A percentile compares a stretch with the other conserved stretches of the same genome.
phyloP scores from a whole-genome alignment of 37 sponge, comb jelly and placozoan species.

The Ephydatia muelleri region DNA sequence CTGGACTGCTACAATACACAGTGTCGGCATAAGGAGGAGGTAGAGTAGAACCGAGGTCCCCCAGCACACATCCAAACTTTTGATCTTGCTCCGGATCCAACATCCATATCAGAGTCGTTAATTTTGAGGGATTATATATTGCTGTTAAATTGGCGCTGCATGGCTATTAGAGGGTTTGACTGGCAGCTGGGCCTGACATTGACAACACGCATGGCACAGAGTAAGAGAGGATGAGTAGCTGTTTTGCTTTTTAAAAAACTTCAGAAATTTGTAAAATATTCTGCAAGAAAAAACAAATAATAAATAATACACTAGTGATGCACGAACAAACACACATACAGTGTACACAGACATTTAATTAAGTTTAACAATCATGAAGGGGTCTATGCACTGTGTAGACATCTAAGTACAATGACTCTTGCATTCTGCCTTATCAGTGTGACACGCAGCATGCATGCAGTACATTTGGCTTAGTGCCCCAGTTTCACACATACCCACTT shows the following conservation, averaged over 20 bases:
- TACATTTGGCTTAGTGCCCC: too few species aligned
- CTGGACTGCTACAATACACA: not conserved
- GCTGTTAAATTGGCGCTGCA: not conserved
- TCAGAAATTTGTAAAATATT: not conserved
- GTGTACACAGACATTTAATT: too few species aligned
- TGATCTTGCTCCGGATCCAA: conserved; percentile 1
- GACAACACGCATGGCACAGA: conserved; percentile 1
- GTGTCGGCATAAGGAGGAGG: not conserved
- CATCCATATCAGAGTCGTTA: not conserved
- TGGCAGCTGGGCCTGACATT: not conserved
- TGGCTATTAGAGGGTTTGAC: not conserved
- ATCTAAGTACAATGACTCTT: too few species aligned
- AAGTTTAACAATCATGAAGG: too few species aligned
- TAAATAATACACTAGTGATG: not conserved
- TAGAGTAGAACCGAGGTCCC: not conserved
- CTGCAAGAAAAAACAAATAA: not conserved
- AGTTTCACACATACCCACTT: too few species aligned
- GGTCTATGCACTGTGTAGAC: too few species aligned
- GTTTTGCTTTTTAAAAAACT: not conserved
- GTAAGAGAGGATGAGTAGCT: not conserved
- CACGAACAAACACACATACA: too few species aligned
- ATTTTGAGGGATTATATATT: not conserved
- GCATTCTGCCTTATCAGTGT: too few species aligned
- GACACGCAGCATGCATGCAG: too few species aligned
- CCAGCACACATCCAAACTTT: not conserved